Base-by-base conservation (phyloP, 2,797 vertebrate genomes). In the Rhinogobio ventralis region DNA sequence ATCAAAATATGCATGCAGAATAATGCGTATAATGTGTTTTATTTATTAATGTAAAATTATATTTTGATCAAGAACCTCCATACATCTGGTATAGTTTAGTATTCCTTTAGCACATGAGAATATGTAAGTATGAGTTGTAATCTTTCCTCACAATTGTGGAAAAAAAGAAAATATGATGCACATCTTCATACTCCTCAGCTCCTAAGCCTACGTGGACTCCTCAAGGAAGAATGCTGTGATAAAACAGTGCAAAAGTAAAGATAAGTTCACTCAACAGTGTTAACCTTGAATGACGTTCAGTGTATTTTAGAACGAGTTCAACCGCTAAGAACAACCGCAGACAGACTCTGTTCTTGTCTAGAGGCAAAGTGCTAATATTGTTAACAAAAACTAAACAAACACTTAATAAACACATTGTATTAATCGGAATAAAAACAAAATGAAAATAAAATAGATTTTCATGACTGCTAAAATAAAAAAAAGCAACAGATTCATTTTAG, bases 71-170 rank as follows among this genome's bases (percentile, higher is more conserved):
- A 69, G 23, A 55, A 55, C 33, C 79, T 25, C 7, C 46, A 19
- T n/a, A 69, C 14, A 39, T 39, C 46, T 25, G 66, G 30, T 51
- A 23, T 10, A 51, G 11, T 33, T 67, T 79, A 74, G 45, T 13
- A 30, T 33, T 76, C 11, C 20, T 76, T 53, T 33, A 81, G 33
- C 17, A 15, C 3, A 2, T 14, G 28, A 67, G 1, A 51, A 66
- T 49, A 49, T n/a, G n/a, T n/a, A 30, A 46, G n/a, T 11, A 45
- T 57, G 73, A 76, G 19, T 77, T 60, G 74, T 77, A 19, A 73
- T 25, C 25, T 73, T 49, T 73, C 45, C 25, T 51, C 49, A 57
- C 30, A 25, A 19, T 15, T 77, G 74, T 14, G 11, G 3, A 75
- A 76, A 33, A n/a, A 33, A 13, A 4, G 1, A n/a, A 75, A 20